These are phyloP conservation scores for Odontomyia ornata DNA, from an alignment of 2,888 invertebrate species.

Conservation along the genomic window DNA sequence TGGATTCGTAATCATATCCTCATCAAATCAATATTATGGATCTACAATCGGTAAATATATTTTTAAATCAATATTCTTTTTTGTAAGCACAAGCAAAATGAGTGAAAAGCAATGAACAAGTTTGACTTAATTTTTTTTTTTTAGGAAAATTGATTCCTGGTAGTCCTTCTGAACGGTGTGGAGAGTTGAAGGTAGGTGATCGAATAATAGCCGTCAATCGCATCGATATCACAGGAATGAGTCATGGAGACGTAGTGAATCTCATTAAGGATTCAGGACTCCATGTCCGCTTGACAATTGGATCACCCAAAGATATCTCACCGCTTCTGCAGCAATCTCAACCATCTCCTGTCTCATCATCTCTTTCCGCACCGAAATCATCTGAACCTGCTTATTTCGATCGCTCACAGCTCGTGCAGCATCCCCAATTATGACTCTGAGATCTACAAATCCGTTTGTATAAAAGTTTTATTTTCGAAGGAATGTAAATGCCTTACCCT, in stretches of 20 bases:
- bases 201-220: slow-evolving; percentile 95
- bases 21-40: slow-evolving; percentile 80
- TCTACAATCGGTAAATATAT: slow-evolving; percentile 79
- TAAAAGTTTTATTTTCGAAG: slow-evolving; percentile 60
- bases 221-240: slow-evolving; percentile 87
- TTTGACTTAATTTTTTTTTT: slow-evolving; percentile 47
- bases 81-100: no score
- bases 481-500: slow-evolving; percentile 47
- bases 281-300: slow-evolving; percentile 85
- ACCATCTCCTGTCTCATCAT: slow-evolving; percentile 52
- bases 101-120: no score
- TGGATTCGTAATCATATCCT: slow-evolving; percentile 98
- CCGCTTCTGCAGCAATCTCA: slow-evolving; percentile 45
- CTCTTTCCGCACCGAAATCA: slow-evolving; percentile 35
- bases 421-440: slow-evolving; percentile 65
- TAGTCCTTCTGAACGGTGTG: slow-evolving; percentile 95
- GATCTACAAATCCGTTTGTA: slow-evolving; percentile 62
- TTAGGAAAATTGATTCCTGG: slow-evolving; percentile 92
- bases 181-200: slow-evolving; percentile 90
- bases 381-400: slow-evolving; percentile 52
- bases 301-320: slow-evolving; percentile 58
- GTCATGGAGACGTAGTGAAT: slow-evolving; percentile 96
- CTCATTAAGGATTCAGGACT: slow-evolving; percentile 96
- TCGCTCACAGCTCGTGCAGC: slow-evolving; percentile 54
- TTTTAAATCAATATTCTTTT: not conserved